phyloP scores from a whole-genome alignment of 2,888 invertebrate genomes.

The Lasioglossum marginatum region DNA sequence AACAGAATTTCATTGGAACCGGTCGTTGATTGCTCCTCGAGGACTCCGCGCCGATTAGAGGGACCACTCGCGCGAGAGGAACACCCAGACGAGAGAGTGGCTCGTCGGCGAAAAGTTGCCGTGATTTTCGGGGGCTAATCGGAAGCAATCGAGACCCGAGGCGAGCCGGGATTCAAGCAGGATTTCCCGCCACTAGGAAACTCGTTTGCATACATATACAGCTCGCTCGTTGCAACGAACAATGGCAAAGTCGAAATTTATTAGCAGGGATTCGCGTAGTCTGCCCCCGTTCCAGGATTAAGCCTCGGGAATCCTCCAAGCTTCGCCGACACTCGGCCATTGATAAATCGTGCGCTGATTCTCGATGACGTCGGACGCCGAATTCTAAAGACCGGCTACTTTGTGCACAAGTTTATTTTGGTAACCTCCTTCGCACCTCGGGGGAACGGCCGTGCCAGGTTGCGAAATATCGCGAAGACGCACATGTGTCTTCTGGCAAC shows the following conservation, averaged over 20 bases:
- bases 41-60: constrained; percentile 41
- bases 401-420: background rate
- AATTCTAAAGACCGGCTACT: background rate
- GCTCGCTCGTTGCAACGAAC: constrained; percentile 21
- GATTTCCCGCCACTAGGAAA: constrained; percentile 12
- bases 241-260: constrained; percentile 57
- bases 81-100: background rate
- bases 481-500: constrained; percentile 14
- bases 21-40: constrained; percentile 56
- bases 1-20: constrained; percentile 62
- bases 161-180: constrained; percentile 13
- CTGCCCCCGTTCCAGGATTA: constrained; percentile 13
- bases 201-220: constrained; percentile 49
- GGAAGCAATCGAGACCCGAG: constrained; percentile 48
- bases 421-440: background rate
- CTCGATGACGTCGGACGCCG: background rate
- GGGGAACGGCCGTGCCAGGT: constrained; percentile 2
- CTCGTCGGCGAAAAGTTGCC: constrained; percentile 47
- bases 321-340: background rate
- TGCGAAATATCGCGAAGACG: background rate
- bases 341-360: constrained; percentile 22
- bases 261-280: constrained; percentile 40
- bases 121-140: constrained; percentile 54
- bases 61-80: constrained; percentile 5
- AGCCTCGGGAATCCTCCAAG: constrained; percentile 8